A percentile compares a stretch with the other conserved stretches of the same genome.
These are phyloP conservation scores for Eupelmus urozonus DNA, from an alignment of 2,888 invertebrate genomes.

Conservation along the genomic window DNA sequence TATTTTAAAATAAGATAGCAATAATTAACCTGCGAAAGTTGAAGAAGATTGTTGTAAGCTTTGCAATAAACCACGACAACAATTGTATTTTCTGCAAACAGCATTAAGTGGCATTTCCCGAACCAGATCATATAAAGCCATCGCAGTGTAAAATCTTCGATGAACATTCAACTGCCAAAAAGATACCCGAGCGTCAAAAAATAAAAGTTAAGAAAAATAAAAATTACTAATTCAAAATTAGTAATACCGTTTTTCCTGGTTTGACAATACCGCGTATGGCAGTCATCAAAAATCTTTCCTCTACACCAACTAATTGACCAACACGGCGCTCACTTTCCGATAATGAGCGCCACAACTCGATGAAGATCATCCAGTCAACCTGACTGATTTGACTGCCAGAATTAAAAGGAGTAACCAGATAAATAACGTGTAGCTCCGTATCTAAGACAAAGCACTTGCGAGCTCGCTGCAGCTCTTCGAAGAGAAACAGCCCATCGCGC, in stretches of 20 bases:
- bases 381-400: conserved; percentile 87
- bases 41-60: conserved; percentile 95
- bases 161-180: conserved; percentile 71
- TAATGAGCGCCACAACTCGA: conserved; percentile 90
- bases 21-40: conserved; percentile 91
- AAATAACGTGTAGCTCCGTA: conserved; percentile 96
- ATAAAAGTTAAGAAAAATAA: neutral
- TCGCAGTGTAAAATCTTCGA: conserved; percentile 89
- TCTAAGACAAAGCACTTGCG: conserved; percentile 94
- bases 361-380: conserved; percentile 88
- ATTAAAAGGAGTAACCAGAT: conserved; percentile 96
- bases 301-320: conserved; percentile 92
- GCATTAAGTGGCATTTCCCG: conserved; percentile 90
- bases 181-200: neutral
- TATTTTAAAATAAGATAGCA: neutral
- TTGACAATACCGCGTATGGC: conserved; percentile 85
- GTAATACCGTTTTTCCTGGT: conserved; percentile 68
- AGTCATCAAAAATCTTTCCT: conserved; percentile 89
- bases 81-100: conserved; percentile 91
- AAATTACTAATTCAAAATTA: neutral
- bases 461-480: conserved; percentile 93
- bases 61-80: conserved; percentile 93
- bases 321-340: conserved; percentile 90
- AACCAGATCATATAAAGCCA: conserved; percentile 95
- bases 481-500: conserved; percentile 92